A percentile compares a stretch with the other conserved stretches of the same genome.
phyloP scores from a whole-genome alignment of 1,140 invertebrate genomes.

The Cotesia glomerata region DNA sequence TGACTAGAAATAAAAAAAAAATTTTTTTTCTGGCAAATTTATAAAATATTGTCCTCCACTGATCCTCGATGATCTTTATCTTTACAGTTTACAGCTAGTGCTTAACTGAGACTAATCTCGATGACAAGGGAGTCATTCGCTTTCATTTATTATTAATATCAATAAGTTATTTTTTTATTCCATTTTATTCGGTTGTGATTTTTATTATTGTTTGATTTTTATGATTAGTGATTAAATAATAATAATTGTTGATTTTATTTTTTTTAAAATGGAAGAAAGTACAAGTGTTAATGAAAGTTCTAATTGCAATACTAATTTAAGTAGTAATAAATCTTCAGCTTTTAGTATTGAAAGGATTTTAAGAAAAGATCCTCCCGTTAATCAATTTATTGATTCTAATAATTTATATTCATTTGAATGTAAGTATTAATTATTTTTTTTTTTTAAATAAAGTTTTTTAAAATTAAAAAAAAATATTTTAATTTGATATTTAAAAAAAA shows the following conservation, averaged over 20 bases:
- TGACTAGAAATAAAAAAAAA: constrained; percentile 46
- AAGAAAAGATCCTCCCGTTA: constrained; percentile 28
- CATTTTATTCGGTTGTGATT: background rate
- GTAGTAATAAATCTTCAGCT: constrained; percentile 40
- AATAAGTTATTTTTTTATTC: background rate
- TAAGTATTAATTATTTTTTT: background rate
- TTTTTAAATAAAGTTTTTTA: too few relatives aligned
- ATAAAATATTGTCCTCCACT: too few relatives aligned
- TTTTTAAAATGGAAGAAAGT: constrained; percentile 42
- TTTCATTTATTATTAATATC: background rate
- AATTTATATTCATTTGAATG: constrained; percentile 8
- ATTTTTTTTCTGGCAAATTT: background rate
- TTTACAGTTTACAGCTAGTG: constrained; percentile 34
- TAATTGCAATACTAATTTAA: background rate
- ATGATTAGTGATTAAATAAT: background rate
- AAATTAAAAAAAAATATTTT: too few relatives aligned
- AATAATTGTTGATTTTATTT: background rate
- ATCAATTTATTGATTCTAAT: constrained; percentile 35
- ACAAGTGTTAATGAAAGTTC: constrained; percentile 10
- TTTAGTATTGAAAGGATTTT: constrained; percentile 57
- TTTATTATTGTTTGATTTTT: background rate
- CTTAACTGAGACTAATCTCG: constrained; percentile 31
- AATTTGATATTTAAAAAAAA: too few relatives aligned
- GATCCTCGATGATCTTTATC: constrained; percentile 29
- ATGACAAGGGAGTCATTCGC: constrained; percentile 16